Evolutionary conservation across 2,797 vertebrate genomes (phyloP).

Genomic region (Microhierax caerulescens): DNA sequence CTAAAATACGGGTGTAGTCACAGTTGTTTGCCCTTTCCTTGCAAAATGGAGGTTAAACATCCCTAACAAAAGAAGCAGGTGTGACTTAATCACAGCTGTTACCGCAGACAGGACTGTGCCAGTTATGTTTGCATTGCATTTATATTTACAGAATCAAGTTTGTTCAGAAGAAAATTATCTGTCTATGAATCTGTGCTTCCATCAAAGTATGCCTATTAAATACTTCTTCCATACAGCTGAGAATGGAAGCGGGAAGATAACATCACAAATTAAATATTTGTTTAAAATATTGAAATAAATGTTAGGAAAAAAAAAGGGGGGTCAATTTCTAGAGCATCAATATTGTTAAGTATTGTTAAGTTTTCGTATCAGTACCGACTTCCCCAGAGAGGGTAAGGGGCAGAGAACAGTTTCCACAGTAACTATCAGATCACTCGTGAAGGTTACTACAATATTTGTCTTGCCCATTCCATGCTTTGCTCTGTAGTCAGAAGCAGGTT

Average conservation of each 20-base stretch:
- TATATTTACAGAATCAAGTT: slow-evolving; percentile 29
- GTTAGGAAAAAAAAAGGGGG: not conserved
- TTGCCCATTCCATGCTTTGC: slow-evolving; percentile 41
- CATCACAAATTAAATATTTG: not conserved
- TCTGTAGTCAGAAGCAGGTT: slow-evolving; percentile 35
- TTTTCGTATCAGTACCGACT: not conserved
- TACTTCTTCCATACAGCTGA: not conserved
- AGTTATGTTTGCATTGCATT: slow-evolving; percentile 9
- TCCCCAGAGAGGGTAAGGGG: not conserved
- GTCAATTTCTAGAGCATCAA: not conserved
- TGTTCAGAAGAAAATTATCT: slow-evolving; percentile 47
- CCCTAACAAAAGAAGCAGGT: slow-evolving; percentile 35
- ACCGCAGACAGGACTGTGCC: slow-evolving; percentile 9
- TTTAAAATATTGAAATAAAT: slow-evolving; percentile 7
- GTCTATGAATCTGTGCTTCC: slow-evolving; percentile 7
- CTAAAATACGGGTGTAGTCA: slow-evolving; percentile 18
- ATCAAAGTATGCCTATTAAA: slow-evolving; percentile 1
- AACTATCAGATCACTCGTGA: not conserved
- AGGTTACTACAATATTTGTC: slow-evolving; percentile 63
- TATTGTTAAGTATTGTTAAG: not conserved
- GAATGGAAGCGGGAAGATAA: not conserved
- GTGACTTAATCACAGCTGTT: slow-evolving; percentile 45
- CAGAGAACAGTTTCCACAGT: not conserved
- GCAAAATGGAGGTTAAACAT: not conserved
- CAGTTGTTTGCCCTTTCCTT: not conserved